These are phyloP conservation scores for Branchipolynoe longqiensis DNA, from an alignment of 2,888 invertebrate species.

Conservation along the genomic window DNA sequence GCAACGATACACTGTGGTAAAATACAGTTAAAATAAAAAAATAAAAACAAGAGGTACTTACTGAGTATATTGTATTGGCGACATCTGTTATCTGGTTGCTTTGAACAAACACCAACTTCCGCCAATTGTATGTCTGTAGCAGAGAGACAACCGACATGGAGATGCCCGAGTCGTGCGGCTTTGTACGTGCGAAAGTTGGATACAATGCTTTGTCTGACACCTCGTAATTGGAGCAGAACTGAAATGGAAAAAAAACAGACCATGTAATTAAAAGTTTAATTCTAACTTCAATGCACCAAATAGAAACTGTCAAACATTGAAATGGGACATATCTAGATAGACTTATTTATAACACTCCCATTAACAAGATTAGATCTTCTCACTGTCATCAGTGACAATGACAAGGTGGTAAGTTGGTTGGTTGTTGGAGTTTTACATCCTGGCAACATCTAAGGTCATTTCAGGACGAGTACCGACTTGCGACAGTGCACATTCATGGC, in stretches of 20 bases:
- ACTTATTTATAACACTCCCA: not conserved
- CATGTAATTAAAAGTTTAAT: not conserved
- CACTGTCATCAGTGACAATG: too few species aligned
- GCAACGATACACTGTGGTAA: too few species aligned
- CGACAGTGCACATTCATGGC: too few species aligned
- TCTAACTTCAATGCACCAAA: too few species aligned
- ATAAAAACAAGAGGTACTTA: conserved; percentile 64
- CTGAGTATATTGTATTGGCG: conserved; percentile 88
- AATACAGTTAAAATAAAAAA: too few species aligned
- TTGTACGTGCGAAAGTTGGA: conserved; percentile 94
- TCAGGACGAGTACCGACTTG: too few species aligned
- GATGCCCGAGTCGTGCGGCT: conserved; percentile 96
- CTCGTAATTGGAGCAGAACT: conserved; percentile 95
- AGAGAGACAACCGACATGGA: conserved; percentile 95
- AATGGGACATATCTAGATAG: not conserved
- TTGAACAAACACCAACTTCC: conserved; percentile 92
- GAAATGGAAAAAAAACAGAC: conserved; percentile 79
- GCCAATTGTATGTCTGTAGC: conserved; percentile 93
- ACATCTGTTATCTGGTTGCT: conserved; percentile 88
- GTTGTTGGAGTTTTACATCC: too few species aligned
- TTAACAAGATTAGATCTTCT: not conserved
- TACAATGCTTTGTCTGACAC: conserved; percentile 93
- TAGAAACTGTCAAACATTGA: too few species aligned
- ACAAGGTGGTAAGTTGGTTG: too few species aligned
- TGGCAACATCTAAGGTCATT: too few species aligned